Base-by-base conservation (phyloP, 2,888 invertebrate genomes). In the Heteromurus nitidus region DNA sequence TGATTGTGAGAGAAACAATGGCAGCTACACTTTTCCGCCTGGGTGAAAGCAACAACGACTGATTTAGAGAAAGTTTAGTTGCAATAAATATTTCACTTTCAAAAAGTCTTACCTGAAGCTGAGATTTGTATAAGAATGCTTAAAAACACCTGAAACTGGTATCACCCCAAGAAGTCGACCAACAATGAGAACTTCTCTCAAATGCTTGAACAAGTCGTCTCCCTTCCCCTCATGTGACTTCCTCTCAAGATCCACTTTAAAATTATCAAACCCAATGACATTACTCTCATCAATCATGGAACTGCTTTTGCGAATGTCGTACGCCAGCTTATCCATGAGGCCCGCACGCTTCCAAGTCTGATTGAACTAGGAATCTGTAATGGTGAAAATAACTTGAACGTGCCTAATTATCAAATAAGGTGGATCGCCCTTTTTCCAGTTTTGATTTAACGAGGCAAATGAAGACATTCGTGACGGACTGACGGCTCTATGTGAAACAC, bases 151-250 rank as follows among this genome's bases (percentile, higher is more conserved):
- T 1, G 77, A 74, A 24, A 84, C 44, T 2, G 86, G 85, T 7
- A 86, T 70, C 1, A 86, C 60, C 3, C 86, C 85, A 28, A 84
- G 69, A 65, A 85, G 13, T 13, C 81, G 60, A 3, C 86, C 86
- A 58, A 85, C 83, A 44, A 83, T 83, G 0, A 86, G 65, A 24
- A 85, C 80, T 18, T 67, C 70, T 20, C 76, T 44, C 1, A 83
- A 22, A n/a, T 44, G 20, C 30, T 47, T 55, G 22, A 83, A 83
- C 13, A 83, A 50, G 28, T 80, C 80, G 31, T 80, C 65, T 5
- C 47, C 50, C 11, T 58, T 28, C 13, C 64, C 50, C 11, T 22
- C 55, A 5, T 55, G 20, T 20, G 55, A 20, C 16, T 55, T 20
- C 7, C 20, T 9, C 9, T n/a, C 22, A 16, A 55, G 55, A 3